Evolutionary conservation across 1,140 invertebrate species (phyloP), one percentile per base, ranked within the genome.

Genomic region (Drosophila equinoxialis): DNA sequence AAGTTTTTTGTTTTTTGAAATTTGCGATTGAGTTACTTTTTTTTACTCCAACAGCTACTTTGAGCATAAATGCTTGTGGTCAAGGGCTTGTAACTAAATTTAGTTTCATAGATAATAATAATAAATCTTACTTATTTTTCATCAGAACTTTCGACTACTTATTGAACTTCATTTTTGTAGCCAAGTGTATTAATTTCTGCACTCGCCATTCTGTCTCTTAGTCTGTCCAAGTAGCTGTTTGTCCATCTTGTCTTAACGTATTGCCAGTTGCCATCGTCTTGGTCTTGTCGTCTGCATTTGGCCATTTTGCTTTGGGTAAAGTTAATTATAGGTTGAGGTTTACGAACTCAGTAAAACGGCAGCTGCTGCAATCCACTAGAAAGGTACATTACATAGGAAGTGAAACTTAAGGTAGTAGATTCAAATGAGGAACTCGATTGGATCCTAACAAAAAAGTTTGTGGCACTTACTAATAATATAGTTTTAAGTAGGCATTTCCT

Each of bases 281-380:
- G 45, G 45, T 48, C 37, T 58, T 86, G 82, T 81, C 78, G 81
- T 81, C 82, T 86, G 78, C 65, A 42, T 72, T 71, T 48, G 51
- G 74, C 70, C 61, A 65, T 68, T 63, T 65, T 68, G 65, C 71
- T 60, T 79, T 76, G 81, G 78, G 68, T 72, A 63, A 89, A 81
- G 86, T 90, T 90, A 90, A 90, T 90, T 90, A 90, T 90, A 76
- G 85, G 86, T 80, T 90, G 86, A 90, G 86, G 85, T 90, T 90
- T 90, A 69, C 86, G 84, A 90, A 90, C 86, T 70, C 81, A 77
- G 45, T 66, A 61, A 73, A 33, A 51, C 67, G 66, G 71, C 75
- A 60, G 79, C 76, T 62, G 81, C 61, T 65, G 74, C 71, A 17
- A 64, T 39, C 48, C 4, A 41, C 17, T 17, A 55, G 48, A 57